These are phyloP conservation scores for Hippopotamus amphibius DNA, from an alignment of 2,113 vertebrate species.

Conservation along the genomic window DNA sequence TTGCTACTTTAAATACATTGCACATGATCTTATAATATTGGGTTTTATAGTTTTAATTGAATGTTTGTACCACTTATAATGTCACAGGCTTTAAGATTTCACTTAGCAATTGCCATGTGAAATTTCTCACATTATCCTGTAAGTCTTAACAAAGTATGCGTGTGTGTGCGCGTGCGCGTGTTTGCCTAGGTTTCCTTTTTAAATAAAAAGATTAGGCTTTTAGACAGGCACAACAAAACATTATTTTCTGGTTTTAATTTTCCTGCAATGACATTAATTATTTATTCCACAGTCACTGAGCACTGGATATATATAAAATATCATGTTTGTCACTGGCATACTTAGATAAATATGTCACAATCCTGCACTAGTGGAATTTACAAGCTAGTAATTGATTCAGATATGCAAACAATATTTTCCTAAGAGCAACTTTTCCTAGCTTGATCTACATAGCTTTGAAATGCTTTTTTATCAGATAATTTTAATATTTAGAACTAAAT, in stretches of 20 bases:
- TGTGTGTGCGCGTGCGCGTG: neutral
- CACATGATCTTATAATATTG: constrained; percentile 51
- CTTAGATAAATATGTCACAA: constrained; percentile 6
- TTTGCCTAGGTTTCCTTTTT: neutral
- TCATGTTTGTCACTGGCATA: neutral
- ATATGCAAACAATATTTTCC: neutral
- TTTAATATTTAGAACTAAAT: neutral
- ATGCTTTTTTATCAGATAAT: neutral
- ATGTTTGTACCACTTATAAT: constrained; percentile 70
- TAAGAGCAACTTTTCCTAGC: neutral
- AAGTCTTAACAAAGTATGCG: constrained; percentile 25
- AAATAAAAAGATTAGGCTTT: constrained; percentile 36
- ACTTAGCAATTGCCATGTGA: constrained; percentile 67
- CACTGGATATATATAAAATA: neutral
- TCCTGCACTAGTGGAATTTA: neutral
- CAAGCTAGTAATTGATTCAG: neutral
- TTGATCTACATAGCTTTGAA: neutral
- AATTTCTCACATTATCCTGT: neutral
- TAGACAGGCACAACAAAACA: neutral
- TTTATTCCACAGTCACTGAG: constrained; percentile 15
- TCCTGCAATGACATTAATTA: neutral
- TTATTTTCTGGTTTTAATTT: constrained; percentile 37
- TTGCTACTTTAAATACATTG: constrained; percentile 70
- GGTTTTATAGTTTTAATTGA: constrained; percentile 76
- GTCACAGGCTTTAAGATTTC: constrained; percentile 71